Percentiles rank a stretch among this genome's conserved stretches.
These are phyloP conservation scores for Sarcophilus harrisii DNA, from an alignment of 2,797 vertebrate genomes.

Conservation along the genomic window DNA sequence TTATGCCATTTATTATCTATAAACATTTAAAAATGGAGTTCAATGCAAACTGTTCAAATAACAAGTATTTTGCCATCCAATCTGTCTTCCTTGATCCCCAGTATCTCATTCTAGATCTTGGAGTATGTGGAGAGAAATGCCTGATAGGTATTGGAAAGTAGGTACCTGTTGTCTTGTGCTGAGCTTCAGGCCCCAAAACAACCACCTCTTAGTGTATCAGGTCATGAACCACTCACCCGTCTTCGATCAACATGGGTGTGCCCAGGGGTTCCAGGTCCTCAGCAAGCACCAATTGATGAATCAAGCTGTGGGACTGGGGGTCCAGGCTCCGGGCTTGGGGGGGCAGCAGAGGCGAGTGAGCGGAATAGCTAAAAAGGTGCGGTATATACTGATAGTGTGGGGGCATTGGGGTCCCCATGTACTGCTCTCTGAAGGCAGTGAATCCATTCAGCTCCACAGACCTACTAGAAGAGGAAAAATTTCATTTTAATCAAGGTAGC, in stretches of 20 bases:
- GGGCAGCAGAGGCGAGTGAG: conserved; percentile 92
- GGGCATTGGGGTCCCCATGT: conserved; percentile 93
- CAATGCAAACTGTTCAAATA: neutral
- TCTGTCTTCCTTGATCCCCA: neutral
- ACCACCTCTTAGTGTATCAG: neutral
- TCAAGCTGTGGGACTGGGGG: conserved; percentile 94
- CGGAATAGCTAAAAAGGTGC: conserved; percentile 95
- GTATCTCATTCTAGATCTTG: conserved; percentile 26
- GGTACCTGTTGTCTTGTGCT: neutral
- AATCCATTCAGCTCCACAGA: conserved; percentile 97
- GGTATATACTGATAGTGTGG: conserved; percentile 97
- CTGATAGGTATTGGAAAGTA: neutral
- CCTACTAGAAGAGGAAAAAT: conserved; percentile 86
- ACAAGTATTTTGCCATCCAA: neutral
- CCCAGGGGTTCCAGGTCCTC: conserved; percentile 94
- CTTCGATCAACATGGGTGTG: conserved; percentile 98
- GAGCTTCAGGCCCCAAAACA: neutral
- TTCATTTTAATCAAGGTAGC: fast-evolving
- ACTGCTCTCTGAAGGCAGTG: conserved; percentile 96
- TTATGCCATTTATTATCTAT: neutral
- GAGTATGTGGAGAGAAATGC: neutral
- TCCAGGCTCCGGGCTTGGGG: conserved; percentile 93
- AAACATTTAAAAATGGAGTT: neutral
- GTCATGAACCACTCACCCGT: conserved; percentile 89
- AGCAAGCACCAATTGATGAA: conserved; percentile 94